phyloP scores from a whole-genome alignment of 2,113 vertebrate genomes.

The Emydocephalus ijimae region DNA sequence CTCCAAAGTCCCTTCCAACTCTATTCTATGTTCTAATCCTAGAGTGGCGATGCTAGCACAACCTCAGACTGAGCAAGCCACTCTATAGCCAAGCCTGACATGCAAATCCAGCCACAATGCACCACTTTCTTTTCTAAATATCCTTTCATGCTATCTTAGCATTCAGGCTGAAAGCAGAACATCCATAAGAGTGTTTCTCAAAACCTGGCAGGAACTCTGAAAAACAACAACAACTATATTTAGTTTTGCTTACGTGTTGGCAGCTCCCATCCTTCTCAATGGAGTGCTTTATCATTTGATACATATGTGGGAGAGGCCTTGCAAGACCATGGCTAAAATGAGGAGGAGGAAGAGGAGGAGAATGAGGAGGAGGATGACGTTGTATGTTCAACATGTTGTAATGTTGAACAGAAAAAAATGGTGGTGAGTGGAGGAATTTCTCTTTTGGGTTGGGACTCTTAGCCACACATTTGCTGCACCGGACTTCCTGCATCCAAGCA shows the following conservation, averaged over 20 bases:
- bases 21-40: not conserved
- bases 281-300: constrained; percentile 32
- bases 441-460: constrained; percentile 13
- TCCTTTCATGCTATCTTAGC: constrained; percentile 6
- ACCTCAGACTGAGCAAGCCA: not conserved
- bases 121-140: not conserved
- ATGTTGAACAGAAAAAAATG: not conserved
- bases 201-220: constrained; percentile 60
- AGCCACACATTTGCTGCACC: constrained; percentile 6
- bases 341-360: too few species aligned
- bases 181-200: constrained; percentile 48
- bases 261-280: constrained; percentile 46
- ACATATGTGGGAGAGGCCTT: too few species aligned
- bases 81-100: not conserved
- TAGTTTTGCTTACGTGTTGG: constrained; percentile 42
- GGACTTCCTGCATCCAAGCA: constrained; percentile 36
- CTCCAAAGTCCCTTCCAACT: too few species aligned
- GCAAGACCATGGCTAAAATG: too few species aligned
- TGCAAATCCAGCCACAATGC: not conserved
- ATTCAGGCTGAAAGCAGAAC: constrained; percentile 32
- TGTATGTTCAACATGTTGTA: constrained; percentile 35
- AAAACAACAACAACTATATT: constrained; percentile 56
- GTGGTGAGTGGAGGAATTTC: constrained; percentile 12
- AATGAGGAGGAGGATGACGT: too few species aligned
- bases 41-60: not conserved